Evolutionary conservation across 2,888 invertebrate genomes (phyloP), one percentile per base, ranked within the genome.

Genomic region (Temnothorax ravouxi): DNA sequence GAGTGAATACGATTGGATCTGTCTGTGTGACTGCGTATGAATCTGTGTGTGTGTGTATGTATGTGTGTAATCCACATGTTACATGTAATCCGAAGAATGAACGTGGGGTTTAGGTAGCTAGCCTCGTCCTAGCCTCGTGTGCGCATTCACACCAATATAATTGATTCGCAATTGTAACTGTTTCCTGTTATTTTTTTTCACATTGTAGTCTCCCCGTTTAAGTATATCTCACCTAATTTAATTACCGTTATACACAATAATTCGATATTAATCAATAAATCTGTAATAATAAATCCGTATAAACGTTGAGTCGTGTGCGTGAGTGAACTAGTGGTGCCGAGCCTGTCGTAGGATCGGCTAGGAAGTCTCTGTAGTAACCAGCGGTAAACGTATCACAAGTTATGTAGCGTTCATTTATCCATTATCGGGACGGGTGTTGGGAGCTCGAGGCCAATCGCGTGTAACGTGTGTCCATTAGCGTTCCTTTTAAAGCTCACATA

Each of bases 301-400:
- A 93, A 93, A 94, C 91, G 92, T 94, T 89, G 94, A 94, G 92
- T 93, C 92, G 94, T 95, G 95, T 95, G 95, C 95, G 93, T 94
- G 94, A 94, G 94, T 95, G 94, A 95, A 95, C 95, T 95, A 95
- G 95, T 95, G 94, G 94, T 93, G 93, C 93, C 93, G 93, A 82
- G 64, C 89, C 90, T 88, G 88, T 91, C 85, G 88, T 90, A 91
- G 90, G 90, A 62, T 84, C 93, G 92, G 93, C 93, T 95, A 94
- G 95, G 94, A 95, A 95, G 95, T 95, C 93, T 94, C 94, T 94
- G 94, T 94, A 94, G 95, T 95, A 95, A 95, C 94, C 94, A 95
- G 95, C 93, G 93, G 94, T 95, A 95, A 95, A 95, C 94, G 93
- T 95, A 95, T 95, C 95, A 95, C 95, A 95, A 93, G 91, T 92